A percentile compares a stretch with the other conserved stretches of the same genome.
These are phyloP conservation scores for Drosophila lutescens DNA, from an alignment of 2,888 invertebrate genomes.

Conservation along the genomic window DNA sequence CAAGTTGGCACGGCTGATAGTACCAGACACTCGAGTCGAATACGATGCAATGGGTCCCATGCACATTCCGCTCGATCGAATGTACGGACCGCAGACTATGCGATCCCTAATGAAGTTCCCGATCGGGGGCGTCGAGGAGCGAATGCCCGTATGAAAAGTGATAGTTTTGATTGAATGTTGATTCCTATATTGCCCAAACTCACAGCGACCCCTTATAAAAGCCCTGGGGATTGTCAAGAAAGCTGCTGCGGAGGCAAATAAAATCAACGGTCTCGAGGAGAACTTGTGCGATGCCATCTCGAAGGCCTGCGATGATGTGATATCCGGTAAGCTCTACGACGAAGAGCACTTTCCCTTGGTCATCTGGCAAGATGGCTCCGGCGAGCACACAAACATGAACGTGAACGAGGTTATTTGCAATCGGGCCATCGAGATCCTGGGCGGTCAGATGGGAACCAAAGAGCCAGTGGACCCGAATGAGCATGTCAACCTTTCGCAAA, in stretches of 20 bases:
- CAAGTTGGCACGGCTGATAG: slow-evolving; percentile 55
- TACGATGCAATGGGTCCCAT: slow-evolving; percentile 96
- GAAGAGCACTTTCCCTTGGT: slow-evolving; percentile 96
- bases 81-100: slow-evolving; percentile 98
- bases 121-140: slow-evolving; percentile 94
- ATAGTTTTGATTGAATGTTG: neutral
- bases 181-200: too few relatives aligned
- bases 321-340: slow-evolving; percentile 92
- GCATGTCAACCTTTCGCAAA: slow-evolving; percentile 98
- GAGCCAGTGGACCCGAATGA: slow-evolving; percentile 98
- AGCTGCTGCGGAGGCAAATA: slow-evolving; percentile 96
- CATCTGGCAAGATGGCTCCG: slow-evolving; percentile 99
- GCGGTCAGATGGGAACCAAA: slow-evolving; percentile 96
- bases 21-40: slow-evolving; percentile 85
- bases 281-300: slow-evolving; percentile 94
- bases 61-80: slow-evolving; percentile 93
- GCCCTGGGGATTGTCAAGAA: slow-evolving; percentile 98
- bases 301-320: slow-evolving; percentile 95
- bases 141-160: slow-evolving; percentile 93
- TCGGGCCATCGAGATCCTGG: slow-evolving; percentile 93
- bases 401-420: slow-evolving; percentile 96
- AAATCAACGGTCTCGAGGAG: slow-evolving; percentile 93
- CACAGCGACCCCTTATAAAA: slow-evolving; percentile 92
- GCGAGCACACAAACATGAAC: slow-evolving; percentile 99
- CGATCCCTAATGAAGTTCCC: slow-evolving; percentile 97